Conservation (phyloP, 2,888 invertebrate genomes). For the Eupithecia abbreviata region DNA sequence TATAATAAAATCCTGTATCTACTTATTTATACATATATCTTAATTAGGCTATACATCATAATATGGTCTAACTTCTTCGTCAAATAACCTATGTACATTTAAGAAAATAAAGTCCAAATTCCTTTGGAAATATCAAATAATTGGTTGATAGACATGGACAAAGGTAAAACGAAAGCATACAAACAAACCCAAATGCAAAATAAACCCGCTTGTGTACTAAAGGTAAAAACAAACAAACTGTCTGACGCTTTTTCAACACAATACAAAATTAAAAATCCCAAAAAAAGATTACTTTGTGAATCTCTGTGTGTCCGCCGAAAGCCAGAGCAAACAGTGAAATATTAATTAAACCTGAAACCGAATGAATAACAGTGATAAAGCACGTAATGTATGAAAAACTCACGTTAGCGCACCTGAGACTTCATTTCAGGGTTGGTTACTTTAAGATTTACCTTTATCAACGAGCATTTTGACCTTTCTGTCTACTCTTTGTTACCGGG, state of each 20-base stretch:
- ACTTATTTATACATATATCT: no score
- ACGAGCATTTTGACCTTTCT: background rate
- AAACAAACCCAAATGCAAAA: slow-evolving; percentile 11
- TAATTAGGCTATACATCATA: background rate
- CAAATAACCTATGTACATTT: background rate
- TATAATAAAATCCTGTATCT: background rate
- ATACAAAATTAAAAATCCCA: slow-evolving; percentile 55
- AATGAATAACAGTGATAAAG: slow-evolving; percentile 60
- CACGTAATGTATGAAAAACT: slow-evolving; percentile 57
- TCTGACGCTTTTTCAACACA: slow-evolving; percentile 43
- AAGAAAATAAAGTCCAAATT: background rate
- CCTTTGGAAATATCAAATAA: background rate
- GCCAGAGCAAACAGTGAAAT: slow-evolving; percentile 61
- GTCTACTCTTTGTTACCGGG: background rate
- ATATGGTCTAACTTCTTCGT: background rate
- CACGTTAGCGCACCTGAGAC: slow-evolving; percentile 30
- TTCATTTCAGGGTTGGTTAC: background rate
- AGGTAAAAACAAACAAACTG: slow-evolving; percentile 38
- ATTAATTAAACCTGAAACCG: slow-evolving; percentile 60
- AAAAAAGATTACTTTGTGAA: slow-evolving; percentile 48
- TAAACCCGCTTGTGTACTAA: slow-evolving; percentile 28
- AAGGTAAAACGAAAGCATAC: background rate
- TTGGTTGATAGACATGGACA: slow-evolving; percentile 3
- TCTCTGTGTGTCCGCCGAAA: slow-evolving; percentile 52
- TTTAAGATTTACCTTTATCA: background rate